Evolutionary conservation across 2,888 invertebrate species (phyloP).

Genomic region (Rotaria socialis): DNA sequence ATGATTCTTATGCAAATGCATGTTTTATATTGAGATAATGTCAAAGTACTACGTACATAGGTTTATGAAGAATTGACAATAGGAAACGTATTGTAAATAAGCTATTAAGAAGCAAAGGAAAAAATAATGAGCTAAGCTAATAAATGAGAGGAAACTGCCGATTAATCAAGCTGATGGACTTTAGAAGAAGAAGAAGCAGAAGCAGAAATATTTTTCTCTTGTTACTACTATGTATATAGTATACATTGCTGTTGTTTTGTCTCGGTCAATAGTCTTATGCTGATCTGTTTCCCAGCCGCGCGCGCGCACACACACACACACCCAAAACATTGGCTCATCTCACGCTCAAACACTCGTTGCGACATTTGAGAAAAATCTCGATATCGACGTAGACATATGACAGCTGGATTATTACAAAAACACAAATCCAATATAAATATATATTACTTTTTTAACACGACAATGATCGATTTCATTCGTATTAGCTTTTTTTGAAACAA

Average conservation of each 20-base stretch:
- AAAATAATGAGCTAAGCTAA: background rate
- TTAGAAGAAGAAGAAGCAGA: background rate
- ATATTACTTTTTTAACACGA: background rate
- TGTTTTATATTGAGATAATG: background rate
- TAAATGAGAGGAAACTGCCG: conserved; percentile 18
- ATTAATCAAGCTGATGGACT: conserved; percentile 10
- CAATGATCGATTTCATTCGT: background rate
- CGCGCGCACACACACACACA: background rate
- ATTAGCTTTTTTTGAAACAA: too few species aligned
- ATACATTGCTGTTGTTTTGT: background rate
- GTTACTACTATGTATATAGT: background rate
- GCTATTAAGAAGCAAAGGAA: background rate
- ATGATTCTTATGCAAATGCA: background rate
- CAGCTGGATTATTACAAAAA: background rate
- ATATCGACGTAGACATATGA: background rate
- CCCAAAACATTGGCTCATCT: background rate
- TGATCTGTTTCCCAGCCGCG: background rate
- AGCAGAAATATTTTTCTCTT: background rate
- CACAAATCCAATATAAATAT: background rate
- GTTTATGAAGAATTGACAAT: background rate
- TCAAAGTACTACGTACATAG: background rate
- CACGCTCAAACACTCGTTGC: conserved; percentile 16
- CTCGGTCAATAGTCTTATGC: background rate
- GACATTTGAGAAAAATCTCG: background rate
- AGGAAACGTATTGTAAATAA: background rate